These are phyloP conservation scores for Isurus oxyrinchus DNA, from an alignment of 2,113 vertebrate species.

Conservation along the genomic window DNA sequence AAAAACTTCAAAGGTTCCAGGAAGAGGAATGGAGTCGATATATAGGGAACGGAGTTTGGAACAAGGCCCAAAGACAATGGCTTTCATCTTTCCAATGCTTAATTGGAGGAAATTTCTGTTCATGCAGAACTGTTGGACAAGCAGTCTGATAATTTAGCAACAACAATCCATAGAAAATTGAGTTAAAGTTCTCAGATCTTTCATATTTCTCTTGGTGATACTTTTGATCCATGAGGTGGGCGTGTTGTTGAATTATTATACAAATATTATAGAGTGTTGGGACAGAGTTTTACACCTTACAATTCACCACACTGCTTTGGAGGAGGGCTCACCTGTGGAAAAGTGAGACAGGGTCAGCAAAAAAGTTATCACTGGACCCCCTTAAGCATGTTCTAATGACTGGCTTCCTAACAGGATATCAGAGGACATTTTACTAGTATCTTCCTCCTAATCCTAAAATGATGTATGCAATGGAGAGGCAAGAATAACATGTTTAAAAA, in stretches of 20 bases:
- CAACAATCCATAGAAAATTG: neutral
- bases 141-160: neutral
- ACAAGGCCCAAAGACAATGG: neutral
- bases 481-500: neutral
- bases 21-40: neutral
- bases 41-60: neutral
- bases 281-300: neutral
- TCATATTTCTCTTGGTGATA: neutral
- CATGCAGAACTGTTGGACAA: neutral
- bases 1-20: neutral
- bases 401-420: neutral
- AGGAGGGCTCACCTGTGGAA: neutral
- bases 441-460: neutral
- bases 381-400: neutral
- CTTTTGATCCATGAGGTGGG: neutral
- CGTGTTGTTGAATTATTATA: neutral
- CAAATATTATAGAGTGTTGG: neutral
- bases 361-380: too few relatives aligned
- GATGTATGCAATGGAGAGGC: neutral
- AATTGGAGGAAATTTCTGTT: neutral
- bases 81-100: neutral
- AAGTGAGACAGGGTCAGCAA: neutral
- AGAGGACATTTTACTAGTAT: neutral
- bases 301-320: neutral
- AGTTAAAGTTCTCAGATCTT: neutral